Evolutionary conservation across 2,113 vertebrate genomes (phyloP).

Genomic region (Narcine bancroftii): DNA sequence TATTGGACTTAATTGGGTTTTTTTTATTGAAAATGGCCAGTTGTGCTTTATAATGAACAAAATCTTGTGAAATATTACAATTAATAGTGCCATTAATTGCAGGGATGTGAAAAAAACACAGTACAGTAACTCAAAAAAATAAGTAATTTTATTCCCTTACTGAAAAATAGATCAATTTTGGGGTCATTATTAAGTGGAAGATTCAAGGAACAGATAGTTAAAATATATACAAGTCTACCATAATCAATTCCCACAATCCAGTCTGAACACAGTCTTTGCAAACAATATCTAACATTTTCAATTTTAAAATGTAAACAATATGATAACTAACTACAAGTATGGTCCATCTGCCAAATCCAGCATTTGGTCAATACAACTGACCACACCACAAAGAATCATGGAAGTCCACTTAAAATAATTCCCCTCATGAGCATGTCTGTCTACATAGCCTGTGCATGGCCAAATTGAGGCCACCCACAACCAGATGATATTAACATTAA

Average conservation of each 20-base stretch:
- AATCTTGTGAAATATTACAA: background rate
- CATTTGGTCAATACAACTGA: background rate
- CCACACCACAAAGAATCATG: background rate
- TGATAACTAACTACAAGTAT: background rate
- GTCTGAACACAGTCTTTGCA: background rate
- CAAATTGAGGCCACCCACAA: too few relatives aligned
- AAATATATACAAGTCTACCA: background rate
- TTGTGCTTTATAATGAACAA: background rate
- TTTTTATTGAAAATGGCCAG: background rate
- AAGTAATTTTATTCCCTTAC: background rate
- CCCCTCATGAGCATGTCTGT: too few relatives aligned
- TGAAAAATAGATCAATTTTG: constrained; percentile 29
- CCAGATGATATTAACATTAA: too few relatives aligned
- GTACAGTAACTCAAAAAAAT: background rate
- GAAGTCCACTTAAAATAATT: background rate
- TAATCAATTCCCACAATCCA: background rate
- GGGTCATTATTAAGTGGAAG: background rate
- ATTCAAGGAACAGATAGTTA: background rate
- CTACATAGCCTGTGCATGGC: too few relatives aligned
- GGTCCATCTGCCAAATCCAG: background rate
- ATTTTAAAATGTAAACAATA: background rate
- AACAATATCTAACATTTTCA: background rate
- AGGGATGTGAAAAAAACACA: background rate
- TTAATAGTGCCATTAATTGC: background rate
- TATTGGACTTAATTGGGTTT: background rate